Percentiles rank a stretch among this genome's conserved stretches.
These are phyloP conservation scores for Diabrotica balteata DNA, from an alignment of 2,888 invertebrate species.

Conservation along the genomic window DNA sequence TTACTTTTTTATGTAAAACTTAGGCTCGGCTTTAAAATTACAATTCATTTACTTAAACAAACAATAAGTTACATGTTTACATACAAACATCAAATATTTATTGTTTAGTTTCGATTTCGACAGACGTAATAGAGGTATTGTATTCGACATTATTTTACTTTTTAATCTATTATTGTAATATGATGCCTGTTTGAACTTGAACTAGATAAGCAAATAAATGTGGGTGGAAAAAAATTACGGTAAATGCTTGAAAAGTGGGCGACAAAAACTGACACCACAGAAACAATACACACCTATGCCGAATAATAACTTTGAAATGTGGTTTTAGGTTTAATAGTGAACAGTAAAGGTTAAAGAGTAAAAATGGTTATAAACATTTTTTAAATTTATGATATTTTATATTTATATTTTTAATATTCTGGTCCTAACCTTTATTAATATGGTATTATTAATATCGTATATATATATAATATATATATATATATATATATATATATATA, in stretches of 20 bases:
- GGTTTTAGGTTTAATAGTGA: neutral
- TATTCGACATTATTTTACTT: conserved; percentile 2
- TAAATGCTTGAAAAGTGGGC: conserved; percentile 9
- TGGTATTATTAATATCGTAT: too few relatives aligned
- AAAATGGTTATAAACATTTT: neutral
- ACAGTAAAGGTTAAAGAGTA: neutral
- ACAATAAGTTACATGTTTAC: conserved; percentile 3
- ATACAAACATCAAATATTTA: conserved; percentile 1
- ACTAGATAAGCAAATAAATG: conserved; percentile 6
- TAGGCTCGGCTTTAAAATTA: neutral
- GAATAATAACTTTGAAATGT: neutral
- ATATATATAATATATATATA: too few relatives aligned
- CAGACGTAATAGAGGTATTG: conserved; percentile 2
- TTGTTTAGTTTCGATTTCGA: conserved; percentile 3
- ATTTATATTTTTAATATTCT: too few relatives aligned
- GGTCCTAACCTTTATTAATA: neutral
- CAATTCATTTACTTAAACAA: neutral
- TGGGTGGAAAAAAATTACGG: conserved; percentile 7
- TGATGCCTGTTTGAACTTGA: conserved; percentile 12
- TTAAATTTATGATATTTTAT: too few relatives aligned
- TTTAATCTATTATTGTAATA: neutral
- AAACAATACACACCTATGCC: conserved; percentile 7
- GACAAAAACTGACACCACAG: conserved; percentile 7
- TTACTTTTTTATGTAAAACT: too few relatives aligned
- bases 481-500: too few relatives aligned